Conservation (phyloP, 2,113 vertebrate genomes). For the Dicerorhinus sumatrensis region DNA sequence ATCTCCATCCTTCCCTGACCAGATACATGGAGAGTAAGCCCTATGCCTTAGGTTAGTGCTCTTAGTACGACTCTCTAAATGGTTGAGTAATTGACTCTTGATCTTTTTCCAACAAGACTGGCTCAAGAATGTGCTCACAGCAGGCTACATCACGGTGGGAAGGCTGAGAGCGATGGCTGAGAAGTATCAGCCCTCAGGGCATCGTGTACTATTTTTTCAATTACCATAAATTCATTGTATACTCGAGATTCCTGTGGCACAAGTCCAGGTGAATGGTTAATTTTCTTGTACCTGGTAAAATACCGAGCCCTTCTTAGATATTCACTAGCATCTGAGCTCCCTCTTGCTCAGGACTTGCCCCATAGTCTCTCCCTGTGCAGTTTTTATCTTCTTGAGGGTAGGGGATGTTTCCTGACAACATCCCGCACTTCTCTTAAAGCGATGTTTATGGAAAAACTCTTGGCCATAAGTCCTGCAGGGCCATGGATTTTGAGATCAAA, state of each 20-base stretch:
- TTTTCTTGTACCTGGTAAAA: conserved; percentile 1
- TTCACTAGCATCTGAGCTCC: neutral
- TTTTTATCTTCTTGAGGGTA: neutral
- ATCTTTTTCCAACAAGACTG: neutral
- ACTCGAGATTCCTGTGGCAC: neutral
- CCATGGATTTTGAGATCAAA: neutral
- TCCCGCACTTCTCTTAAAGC: neutral
- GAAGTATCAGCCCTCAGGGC: neutral
- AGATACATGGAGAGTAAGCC: neutral
- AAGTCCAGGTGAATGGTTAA: neutral
- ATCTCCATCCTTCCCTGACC: neutral
- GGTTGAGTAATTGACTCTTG: neutral
- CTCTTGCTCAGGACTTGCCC: neutral
- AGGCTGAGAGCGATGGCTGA: neutral
- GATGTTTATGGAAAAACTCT: neutral
- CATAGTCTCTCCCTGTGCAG: neutral
- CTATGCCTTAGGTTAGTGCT: neutral
- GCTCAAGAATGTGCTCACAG: neutral
- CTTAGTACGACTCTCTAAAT: neutral
- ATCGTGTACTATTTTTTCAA: neutral
- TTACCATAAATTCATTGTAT: neutral
- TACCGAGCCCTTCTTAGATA: neutral
- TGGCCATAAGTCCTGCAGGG: neutral
- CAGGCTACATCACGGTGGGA: neutral
- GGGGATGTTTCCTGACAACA: neutral